Evolutionary conservation across 1,140 invertebrate species (phyloP).

Genomic region (Pemphigus obesinymphae): DNA sequence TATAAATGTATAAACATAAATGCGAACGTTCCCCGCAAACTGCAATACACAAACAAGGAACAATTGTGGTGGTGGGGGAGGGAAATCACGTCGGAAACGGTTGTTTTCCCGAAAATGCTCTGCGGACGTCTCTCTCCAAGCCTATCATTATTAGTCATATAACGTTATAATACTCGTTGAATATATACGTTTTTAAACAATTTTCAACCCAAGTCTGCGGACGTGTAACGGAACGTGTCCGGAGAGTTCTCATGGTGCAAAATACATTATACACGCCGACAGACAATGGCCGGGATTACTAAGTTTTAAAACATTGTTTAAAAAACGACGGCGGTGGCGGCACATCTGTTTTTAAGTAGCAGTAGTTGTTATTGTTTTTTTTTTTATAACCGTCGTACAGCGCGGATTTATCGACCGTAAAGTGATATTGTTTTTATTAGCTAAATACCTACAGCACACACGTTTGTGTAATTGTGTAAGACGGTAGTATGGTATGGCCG

Average conservation of each 20-base stretch:
- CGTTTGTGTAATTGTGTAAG: too few species aligned
- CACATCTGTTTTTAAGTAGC: not conserved
- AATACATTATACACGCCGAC: not conserved
- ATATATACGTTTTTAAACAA: not conserved
- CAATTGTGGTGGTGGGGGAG: too few species aligned
- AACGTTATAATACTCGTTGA: not conserved
- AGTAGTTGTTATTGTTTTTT: not conserved
- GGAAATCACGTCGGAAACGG: conserved; percentile 20
- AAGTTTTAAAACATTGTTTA: not conserved
- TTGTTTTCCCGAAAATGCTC: not conserved
- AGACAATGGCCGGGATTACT: not conserved
- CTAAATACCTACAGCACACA: not conserved
- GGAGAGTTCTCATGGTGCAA: not conserved
- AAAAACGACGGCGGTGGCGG: not conserved
- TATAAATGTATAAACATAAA: not conserved
- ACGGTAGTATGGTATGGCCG: too few species aligned
- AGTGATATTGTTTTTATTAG: not conserved
- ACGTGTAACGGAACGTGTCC: conserved; percentile 12
- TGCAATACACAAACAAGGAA: not conserved
- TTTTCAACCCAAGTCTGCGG: not conserved
- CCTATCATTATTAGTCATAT: conserved; percentile 7
- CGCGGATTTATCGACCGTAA: not conserved
- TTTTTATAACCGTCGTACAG: not conserved
- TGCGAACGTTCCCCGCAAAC: not conserved
- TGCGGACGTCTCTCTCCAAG: not conserved